Evolutionary conservation across 2,888 invertebrate species (phyloP).

Genomic region (Lithophane ornitopus): DNA sequence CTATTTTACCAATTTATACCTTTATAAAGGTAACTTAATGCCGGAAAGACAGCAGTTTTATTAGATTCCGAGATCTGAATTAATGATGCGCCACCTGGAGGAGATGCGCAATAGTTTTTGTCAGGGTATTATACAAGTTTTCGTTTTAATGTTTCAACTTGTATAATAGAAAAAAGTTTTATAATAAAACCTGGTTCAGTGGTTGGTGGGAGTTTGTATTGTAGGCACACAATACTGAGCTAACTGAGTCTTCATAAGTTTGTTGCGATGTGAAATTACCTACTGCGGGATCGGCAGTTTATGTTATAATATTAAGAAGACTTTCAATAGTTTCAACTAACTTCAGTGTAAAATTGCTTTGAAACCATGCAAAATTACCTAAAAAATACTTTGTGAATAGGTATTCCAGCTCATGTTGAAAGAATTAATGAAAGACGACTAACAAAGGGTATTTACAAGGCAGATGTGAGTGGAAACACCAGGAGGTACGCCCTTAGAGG

Average conservation of each 20-base stretch:
- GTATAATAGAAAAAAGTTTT: conserved; percentile 62
- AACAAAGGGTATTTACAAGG: no score
- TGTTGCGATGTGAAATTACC: conserved; percentile 8
- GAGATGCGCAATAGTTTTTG: conserved; percentile 59
- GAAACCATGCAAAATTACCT: no score
- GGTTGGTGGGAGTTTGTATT: conserved; percentile 28
- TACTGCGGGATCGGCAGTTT: conserved; percentile 7
- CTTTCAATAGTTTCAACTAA: background rate
- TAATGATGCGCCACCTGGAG: conserved; percentile 62
- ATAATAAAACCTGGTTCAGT: conserved; percentile 56
- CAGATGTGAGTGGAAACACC: background rate
- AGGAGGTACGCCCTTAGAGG: background rate
- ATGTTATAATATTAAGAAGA: conserved; percentile 1
- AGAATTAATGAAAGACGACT: background rate
- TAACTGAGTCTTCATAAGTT: conserved; percentile 20
- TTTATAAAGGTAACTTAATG: conserved; percentile 71
- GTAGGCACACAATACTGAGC: conserved; percentile 3
- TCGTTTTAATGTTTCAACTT: conserved; percentile 63
- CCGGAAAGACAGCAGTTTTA: conserved; percentile 62
- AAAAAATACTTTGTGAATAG: conserved; percentile 1
- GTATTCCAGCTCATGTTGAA: background rate
- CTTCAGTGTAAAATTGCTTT: no score
- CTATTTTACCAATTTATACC: conserved; percentile 76
- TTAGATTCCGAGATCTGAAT: conserved; percentile 63
- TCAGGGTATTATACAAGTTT: conserved; percentile 44